Percentiles rank a stretch among this genome's conserved stretches.
Evolutionary conservation across 2,797 vertebrate species (phyloP).

Genomic region (Coregonus sp.): DNA sequence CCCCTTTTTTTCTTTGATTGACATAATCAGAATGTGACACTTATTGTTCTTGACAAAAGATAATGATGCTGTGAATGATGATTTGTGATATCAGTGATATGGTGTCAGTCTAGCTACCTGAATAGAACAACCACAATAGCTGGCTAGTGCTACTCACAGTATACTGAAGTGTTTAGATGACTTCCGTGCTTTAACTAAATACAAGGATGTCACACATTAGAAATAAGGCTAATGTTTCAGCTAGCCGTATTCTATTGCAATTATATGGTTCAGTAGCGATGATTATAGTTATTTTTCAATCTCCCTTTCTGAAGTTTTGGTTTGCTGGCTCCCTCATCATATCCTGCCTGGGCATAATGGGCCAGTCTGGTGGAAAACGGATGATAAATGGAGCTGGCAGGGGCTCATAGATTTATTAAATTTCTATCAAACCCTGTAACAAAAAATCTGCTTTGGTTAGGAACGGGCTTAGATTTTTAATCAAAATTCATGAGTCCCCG

Average conservation of each 20-base stretch:
- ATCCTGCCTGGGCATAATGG: constrained; percentile 89
- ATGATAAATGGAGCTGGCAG: constrained; percentile 90
- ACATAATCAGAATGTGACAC: not conserved
- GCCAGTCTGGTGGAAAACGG: constrained; percentile 82
- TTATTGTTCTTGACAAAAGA: not conserved
- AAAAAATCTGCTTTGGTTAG: constrained; percentile 76
- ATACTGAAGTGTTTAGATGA: constrained; percentile 63
- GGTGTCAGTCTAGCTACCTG: not conserved
- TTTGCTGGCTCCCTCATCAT: constrained; percentile 88
- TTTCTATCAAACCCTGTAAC: constrained; percentile 89
- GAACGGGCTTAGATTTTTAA: constrained; percentile 87
- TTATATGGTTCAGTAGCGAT: constrained; percentile 98
- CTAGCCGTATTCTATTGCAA: constrained; percentile 94
- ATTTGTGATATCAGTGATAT: not conserved
- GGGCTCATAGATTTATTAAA: constrained; percentile 98
- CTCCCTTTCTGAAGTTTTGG: constrained; percentile 83
- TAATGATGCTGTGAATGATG: too few relatives aligned
- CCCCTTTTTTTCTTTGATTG: not conserved
- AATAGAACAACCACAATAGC: not conserved
- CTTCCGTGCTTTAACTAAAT: constrained; percentile 61
- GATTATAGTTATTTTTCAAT: constrained; percentile 94
- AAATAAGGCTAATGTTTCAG: constrained; percentile 95
- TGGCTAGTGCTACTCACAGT: constrained; percentile 29
- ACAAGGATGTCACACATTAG: constrained; percentile 89
- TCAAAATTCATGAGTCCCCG: constrained; percentile 88